These are phyloP conservation scores for Buphagus erythrorhynchus DNA, from an alignment of 2,797 vertebrate species.

Conservation along the genomic window DNA sequence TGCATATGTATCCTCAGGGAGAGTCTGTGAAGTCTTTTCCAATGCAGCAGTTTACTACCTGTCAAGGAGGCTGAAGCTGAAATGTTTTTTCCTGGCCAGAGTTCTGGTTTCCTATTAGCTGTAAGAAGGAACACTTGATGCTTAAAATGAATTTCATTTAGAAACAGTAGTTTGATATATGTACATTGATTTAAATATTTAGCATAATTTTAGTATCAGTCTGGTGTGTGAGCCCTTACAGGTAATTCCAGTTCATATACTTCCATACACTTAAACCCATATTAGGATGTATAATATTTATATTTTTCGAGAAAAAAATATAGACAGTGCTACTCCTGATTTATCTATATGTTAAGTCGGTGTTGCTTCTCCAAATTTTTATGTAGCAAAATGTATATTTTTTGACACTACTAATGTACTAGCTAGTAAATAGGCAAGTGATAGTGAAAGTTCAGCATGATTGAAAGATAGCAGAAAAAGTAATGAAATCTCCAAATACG, in stretches of 20 bases:
- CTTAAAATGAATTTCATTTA: conserved; percentile 43
- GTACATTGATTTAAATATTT: conserved; percentile 62
- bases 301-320: not conserved
- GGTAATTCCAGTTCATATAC: not conserved
- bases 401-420: not conserved
- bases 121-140: conserved; percentile 27
- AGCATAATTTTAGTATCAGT: conserved; percentile 14
- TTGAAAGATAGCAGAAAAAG: not conserved
- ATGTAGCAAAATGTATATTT: not conserved
- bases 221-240: not conserved
- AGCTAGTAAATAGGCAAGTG: not conserved
- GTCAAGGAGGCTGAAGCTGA: not conserved
- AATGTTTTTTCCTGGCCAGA: not conserved
- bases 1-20: conserved; percentile 30
- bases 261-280: not conserved
- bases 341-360: not conserved
- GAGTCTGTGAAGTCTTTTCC: not conserved
- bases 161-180: conserved; percentile 18
- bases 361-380: not conserved
- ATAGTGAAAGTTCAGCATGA: not conserved
- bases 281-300: not conserved
- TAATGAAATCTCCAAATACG: not conserved
- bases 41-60: conserved; percentile 34
- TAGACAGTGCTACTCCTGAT: not conserved
- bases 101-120: not conserved